Evolutionary conservation across 2,113 vertebrate species (phyloP).

Genomic region (Nothoprocta perdicaria): DNA sequence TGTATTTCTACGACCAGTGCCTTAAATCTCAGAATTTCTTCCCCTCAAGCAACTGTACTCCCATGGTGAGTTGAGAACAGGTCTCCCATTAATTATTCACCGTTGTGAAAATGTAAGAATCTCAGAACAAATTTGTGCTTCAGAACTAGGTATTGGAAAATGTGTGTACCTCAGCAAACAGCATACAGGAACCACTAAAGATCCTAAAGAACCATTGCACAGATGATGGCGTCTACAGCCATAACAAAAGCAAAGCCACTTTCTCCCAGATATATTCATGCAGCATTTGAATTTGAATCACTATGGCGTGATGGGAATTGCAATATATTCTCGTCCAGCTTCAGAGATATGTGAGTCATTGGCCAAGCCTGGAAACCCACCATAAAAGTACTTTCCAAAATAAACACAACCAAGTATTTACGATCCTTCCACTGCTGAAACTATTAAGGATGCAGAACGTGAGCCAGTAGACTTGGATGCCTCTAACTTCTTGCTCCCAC

Average conservation of each 20-base stretch:
- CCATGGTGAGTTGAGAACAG: fast-evolving
- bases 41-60: not conserved
- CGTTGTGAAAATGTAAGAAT: not conserved
- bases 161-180: not conserved
- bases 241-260: not conserved
- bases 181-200: not conserved
- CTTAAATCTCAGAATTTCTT: not conserved
- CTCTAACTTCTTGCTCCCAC: not conserved
- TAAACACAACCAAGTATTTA: not conserved
- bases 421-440: not conserved
- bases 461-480: not conserved
- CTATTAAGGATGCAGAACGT: not conserved
- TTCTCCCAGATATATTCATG: not conserved
- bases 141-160: not conserved
- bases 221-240: not conserved
- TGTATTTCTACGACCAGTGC: fast-evolving
- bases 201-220: not conserved
- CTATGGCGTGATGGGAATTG: not conserved
- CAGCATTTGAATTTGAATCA: not conserved
- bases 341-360: not conserved
- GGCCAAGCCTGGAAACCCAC: not conserved
- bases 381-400: not conserved
- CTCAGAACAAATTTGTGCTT: not conserved
- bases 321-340: not conserved
- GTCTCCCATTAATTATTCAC: constrained; percentile 19